Base-by-base conservation (phyloP, 2,113 vertebrate species). In the Myrmecobius fasciatus region DNA sequence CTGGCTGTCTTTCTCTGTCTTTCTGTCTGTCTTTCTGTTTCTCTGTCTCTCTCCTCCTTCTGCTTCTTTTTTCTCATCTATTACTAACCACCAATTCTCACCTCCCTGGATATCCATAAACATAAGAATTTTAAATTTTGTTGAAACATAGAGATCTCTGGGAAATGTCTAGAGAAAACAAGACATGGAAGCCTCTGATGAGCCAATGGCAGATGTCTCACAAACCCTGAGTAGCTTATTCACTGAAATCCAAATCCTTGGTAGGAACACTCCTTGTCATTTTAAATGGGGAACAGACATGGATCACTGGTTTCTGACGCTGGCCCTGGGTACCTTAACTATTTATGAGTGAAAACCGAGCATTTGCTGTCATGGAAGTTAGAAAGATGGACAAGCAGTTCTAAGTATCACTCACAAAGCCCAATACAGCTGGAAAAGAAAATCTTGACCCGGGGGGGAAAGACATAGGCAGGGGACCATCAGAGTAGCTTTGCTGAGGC, bases 401-500 rank as follows among this genome's bases (percentile, higher is more conserved):
- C 92, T 91, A 92, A 96, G 90, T 92, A 92, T 93, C 0, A 0
- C 51, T 60, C 53, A 91, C 75, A 26, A 93, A 97, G 94, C 95
- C 92, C 95, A 96, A 0, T 52, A 60, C 22, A 43, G 2, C n/a
- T 7, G 24, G 49, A 89, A 89, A 49, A 49, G 46, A 10, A 49
- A 83, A 83, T 22, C 36, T 83, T 20, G 36, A 17, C 36, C 6
- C 7, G 8, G 26, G 31, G 14, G 2, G 2, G 43, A 1, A 1
- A 83, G 5, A 1, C 2, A 0, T 89, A 0, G 8, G 2, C 4
- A 25, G 43, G 90, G 92, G 3, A 53, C 96, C 94, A 96, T 96
- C 97, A 95, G 43, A 89, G 96, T 47, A 90, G 75, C 96, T 95
- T 98, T 98, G 31, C 67, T 96, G 83, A 94, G 60, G 92, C 94